Conservation (phyloP, 1,140 invertebrate species). For the Bombus ignitus region DNA sequence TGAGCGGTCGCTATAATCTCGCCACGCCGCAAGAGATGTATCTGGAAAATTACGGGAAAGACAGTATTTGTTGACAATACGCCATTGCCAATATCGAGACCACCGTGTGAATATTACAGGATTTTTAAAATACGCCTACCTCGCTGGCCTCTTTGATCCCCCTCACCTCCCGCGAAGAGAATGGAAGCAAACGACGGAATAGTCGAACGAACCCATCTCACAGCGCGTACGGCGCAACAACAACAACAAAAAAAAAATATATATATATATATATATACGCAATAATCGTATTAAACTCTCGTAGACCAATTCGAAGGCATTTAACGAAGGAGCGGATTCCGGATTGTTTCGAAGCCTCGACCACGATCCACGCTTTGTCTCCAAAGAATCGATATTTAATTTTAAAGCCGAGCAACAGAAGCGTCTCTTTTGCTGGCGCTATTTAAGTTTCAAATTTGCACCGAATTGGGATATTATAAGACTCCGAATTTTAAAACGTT, state of each 20-base stretch:
- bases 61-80: conserved; percentile 89
- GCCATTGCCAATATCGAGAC: conserved; percentile 86
- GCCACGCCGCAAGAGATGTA: conserved; percentile 83
- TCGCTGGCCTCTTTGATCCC: conserved; percentile 55
- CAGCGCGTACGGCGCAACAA: conserved; percentile 6
- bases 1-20: conserved; percentile 81
- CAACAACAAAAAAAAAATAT: background rate
- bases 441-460: background rate
- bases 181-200: conserved; percentile 7
- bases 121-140: conserved; percentile 66
- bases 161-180: background rate
- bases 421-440: no score
- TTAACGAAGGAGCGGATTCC: conserved; percentile 36
- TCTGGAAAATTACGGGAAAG: conserved; percentile 86
- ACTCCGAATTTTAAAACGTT: background rate
- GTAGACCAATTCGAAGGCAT: conserved; percentile 62
- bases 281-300: conserved; percentile 63
- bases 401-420: background rate
- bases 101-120: conserved; percentile 82
- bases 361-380: conserved; percentile 7
- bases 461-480: background rate
- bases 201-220: conserved; percentile 7
- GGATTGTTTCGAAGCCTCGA: conserved; percentile 5
- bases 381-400: no score
- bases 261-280: conserved; percentile 49